phyloP scores from a whole-genome alignment of 2,113 vertebrate genomes.

The Mugil cephalus region DNA sequence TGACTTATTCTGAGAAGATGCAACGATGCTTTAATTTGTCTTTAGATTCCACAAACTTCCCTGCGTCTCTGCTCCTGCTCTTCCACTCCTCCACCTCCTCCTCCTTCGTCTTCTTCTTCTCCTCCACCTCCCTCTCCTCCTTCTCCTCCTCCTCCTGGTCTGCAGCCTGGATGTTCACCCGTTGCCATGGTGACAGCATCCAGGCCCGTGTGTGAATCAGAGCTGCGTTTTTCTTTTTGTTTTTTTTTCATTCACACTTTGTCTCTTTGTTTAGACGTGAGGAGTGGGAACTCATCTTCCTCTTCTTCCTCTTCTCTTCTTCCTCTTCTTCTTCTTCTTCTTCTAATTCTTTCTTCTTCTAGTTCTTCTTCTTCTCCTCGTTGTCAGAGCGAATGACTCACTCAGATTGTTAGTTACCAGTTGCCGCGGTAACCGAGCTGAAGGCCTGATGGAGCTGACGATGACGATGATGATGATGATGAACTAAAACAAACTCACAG shows the following conservation, averaged over 20 bases:
- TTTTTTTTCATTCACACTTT: too few relatives aligned
- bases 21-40: too few relatives aligned
- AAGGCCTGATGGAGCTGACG: constrained; percentile 25
- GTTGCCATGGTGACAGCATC: constrained; percentile 44
- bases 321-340: constrained; percentile 16
- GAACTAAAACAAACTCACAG: neutral
- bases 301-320: neutral
- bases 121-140: neutral
- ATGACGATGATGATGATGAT: neutral
- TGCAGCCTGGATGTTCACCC: constrained; percentile 3
- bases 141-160: neutral
- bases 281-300: constrained; percentile 29
- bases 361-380: constrained; percentile 10
- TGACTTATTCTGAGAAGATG: too few relatives aligned
- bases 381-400: constrained; percentile 66
- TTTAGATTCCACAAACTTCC: too few relatives aligned
- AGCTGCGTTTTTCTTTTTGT: neutral
- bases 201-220: constrained; percentile 18
- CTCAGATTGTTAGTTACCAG: constrained; percentile 40
- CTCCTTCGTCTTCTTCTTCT: neutral
- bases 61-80: too few relatives aligned
- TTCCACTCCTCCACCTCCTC: neutral
- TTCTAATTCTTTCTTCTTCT: too few relatives aligned
- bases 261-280: constrained; percentile 6
- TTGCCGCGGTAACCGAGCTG: constrained; percentile 71